These are phyloP conservation scores for Lasioglossum albipes DNA, from an alignment of 1,140 invertebrate species.

Conservation along the genomic window DNA sequence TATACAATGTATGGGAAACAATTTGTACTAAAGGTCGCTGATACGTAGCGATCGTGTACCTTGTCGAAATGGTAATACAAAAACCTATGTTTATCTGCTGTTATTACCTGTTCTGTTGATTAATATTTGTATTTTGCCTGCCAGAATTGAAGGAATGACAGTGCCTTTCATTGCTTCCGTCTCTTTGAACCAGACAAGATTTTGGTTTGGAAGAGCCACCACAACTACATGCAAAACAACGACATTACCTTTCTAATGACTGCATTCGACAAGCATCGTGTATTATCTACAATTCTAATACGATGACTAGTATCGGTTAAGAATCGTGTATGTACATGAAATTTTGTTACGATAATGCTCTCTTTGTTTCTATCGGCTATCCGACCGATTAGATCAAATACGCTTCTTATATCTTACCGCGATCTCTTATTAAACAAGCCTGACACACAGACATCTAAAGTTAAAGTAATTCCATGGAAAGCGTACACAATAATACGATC, in stretches of 20 bases:
- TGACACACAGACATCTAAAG: not conserved
- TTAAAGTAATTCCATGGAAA: not conserved
- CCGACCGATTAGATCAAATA: not conserved
- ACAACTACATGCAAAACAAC: conserved; percentile 83
- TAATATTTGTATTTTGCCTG: conserved; percentile 79
- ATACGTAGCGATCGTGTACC: conserved; percentile 1
- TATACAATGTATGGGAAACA: conserved; percentile 41
- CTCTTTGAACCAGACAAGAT: conserved; percentile 87
- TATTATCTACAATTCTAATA: conserved; percentile 47
- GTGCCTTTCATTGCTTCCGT: conserved; percentile 81
- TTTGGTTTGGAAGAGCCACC: conserved; percentile 86
- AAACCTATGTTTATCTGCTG: conserved; percentile 15
- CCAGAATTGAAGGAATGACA: conserved; percentile 80
- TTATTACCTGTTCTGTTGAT: conserved; percentile 81
- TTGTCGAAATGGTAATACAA: conserved; percentile 1
- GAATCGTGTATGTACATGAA: conserved; percentile 26
- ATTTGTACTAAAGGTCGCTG: not conserved
- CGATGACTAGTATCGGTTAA: conserved; percentile 13
- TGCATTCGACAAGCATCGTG: conserved; percentile 60
- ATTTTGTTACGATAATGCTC: not conserved
- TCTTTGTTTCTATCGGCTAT: not conserved
- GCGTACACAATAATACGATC: not conserved
- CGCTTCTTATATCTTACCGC: not conserved
- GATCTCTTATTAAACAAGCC: not conserved
- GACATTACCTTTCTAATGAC: conserved; percentile 76